Base-by-base conservation (phyloP, 2,888 invertebrate genomes). In the Abscondita cerata region DNA sequence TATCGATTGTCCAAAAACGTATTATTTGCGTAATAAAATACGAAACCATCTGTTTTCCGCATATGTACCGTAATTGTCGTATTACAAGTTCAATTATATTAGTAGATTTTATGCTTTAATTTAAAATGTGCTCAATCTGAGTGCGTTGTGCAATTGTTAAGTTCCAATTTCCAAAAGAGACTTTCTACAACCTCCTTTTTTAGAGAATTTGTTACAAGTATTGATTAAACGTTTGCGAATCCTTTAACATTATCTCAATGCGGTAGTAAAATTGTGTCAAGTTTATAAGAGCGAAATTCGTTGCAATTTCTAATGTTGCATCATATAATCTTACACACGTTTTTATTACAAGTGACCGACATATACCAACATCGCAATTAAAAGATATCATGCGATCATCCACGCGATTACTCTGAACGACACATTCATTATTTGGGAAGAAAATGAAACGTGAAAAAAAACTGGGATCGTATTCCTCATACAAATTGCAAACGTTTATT, bases 171-270 rank as follows among this genome's bases (percentile, higher is more conserved):
- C n/a, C n/a, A n/a, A n/a, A n/a, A 25, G 2, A 19, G 41, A 58
- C 58, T 58, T 58, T 58, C 58, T 25, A 51, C 58, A 58, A 58
- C 58, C 58, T 58, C 51, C 58, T 58, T 58, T n/a, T n/a, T 58
- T 51, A 51, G 18, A 18, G 18, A 44, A 44, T 11, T 18, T 18
- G 16, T 44, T 44, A 44, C 19, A 44, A 5, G 47, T 48, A 55
- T 55, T 20, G 55, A 55, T 55, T 25, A 38, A 25, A 47, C 16
- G 15, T 47, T 55, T 55, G 25, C 20, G 47, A 55, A 46, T 34
- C 48, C 48, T 36, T 54, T 48, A 36, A 47, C 55, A 55, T 46
- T 55, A 47, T 48, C 47, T 12, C 47, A 55, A 48, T 40, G 44
- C 44, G 44, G 44, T 15, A 38, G 12, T 19, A 13, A 40, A 55